These are phyloP conservation scores for Sinodicranocentrus sp. DNA, from an alignment of 2,888 invertebrate species.

Conservation along the genomic window DNA sequence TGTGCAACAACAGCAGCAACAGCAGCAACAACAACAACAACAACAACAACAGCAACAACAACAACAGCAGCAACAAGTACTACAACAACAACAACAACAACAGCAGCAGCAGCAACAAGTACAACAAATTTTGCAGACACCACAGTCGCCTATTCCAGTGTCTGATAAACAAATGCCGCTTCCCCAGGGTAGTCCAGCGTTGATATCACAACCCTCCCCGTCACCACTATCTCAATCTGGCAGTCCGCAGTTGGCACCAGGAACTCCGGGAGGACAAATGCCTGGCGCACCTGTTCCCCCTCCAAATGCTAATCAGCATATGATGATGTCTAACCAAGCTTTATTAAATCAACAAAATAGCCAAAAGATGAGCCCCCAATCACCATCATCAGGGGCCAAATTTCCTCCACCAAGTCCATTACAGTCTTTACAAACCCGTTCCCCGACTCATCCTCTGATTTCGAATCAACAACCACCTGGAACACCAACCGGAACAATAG, in stretches of 20 bases:
- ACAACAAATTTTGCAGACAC: constrained; percentile 24
- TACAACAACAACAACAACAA: constrained; percentile 13
- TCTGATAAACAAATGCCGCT: constrained; percentile 24
- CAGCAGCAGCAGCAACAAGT: constrained; percentile 46
- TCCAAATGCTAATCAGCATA: constrained; percentile 25
- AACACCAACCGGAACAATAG: constrained; percentile 61
- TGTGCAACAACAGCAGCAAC: constrained; percentile 28
- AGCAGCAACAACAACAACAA: constrained; percentile 4
- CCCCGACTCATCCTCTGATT: constrained; percentile 70
- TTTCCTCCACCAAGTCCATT: constrained; percentile 68
- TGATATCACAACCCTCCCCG: constrained; percentile 34
- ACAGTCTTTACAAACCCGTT: constrained; percentile 62
- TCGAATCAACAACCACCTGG: constrained; percentile 66
- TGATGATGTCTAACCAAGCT: constrained; percentile 33
- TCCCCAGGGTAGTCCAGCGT: constrained; percentile 42
- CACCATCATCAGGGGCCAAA: constrained; percentile 58
- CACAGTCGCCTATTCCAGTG: constrained; percentile 39
- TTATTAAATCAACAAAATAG: constrained; percentile 57
- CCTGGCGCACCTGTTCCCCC: constrained; percentile 48
- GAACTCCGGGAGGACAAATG: constrained; percentile 35
- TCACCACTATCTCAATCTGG: constrained; percentile 43
- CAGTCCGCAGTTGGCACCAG: constrained; percentile 38
- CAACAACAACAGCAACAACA: constrained; percentile 54
- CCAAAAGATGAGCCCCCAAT: constrained; percentile 49
- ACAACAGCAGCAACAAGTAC: constrained; percentile 51